A percentile compares a stretch with the other conserved stretches of the same genome.
phyloP scores from a whole-genome alignment of 2,797 vertebrate genomes.

The Sebastiscus tertius region DNA sequence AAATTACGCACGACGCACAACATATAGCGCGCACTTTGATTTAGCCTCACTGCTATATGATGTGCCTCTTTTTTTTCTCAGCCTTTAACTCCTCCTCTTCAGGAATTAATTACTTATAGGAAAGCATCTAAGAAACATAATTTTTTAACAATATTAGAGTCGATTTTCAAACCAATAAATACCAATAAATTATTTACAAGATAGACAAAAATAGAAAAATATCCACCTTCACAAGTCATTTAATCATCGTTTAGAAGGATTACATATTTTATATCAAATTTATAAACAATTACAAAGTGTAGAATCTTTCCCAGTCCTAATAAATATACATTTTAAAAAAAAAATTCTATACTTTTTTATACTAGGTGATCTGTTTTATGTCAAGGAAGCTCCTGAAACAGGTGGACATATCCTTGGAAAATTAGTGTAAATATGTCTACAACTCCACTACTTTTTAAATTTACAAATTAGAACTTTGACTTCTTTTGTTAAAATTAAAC shows the following conservation, averaged over 20 bases:
- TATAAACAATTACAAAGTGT: not conserved
- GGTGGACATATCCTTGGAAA: constrained; percentile 24
- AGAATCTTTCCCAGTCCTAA: not conserved
- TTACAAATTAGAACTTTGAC: not conserved
- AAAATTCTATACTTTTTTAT: not conserved
- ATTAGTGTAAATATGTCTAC: not conserved
- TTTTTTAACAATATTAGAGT: not conserved
- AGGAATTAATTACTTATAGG: constrained; percentile 39
- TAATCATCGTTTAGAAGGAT: not conserved
- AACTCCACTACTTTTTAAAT: not conserved
- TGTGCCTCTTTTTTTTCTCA: constrained; percentile 19
- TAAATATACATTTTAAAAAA: not conserved
- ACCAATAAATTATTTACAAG: not conserved
- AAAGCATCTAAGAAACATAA: constrained; percentile 19
- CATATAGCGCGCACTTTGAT: constrained; percentile 54
- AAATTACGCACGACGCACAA: constrained; percentile 68
- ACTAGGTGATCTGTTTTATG: constrained; percentile 19
- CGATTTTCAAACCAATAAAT: constrained; percentile 1
- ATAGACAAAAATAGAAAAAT: not conserved
- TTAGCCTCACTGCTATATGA: constrained; percentile 48
- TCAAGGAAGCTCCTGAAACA: constrained; percentile 29
- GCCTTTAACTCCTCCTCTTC: constrained; percentile 35
- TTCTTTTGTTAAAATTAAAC: no score
- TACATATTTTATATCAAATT: not conserved
- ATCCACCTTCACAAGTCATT: not conserved